Evolutionary conservation across 2,888 invertebrate genomes (phyloP).

Genomic region (Cephonodes hylas): DNA sequence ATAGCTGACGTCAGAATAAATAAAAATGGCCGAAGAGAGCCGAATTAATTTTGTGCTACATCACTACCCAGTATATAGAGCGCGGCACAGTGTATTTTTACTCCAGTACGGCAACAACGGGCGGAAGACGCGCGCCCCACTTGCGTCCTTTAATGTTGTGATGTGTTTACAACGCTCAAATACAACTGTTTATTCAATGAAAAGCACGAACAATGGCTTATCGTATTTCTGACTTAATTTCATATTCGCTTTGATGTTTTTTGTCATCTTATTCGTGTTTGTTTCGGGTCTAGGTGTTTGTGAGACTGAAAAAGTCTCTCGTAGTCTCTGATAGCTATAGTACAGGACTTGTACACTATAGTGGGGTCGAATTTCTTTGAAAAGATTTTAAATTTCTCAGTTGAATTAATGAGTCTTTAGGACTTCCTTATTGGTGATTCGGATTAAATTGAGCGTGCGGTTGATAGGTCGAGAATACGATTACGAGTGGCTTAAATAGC

Average conservation of each 20-base stretch:
- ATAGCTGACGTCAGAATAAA: neutral
- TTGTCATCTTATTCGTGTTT: neutral
- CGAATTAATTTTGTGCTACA: neutral
- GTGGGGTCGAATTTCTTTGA: too few relatives aligned
- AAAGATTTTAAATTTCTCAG: too few relatives aligned
- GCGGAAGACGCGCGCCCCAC: neutral
- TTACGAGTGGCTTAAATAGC: too few relatives aligned
- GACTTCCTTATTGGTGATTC: too few relatives aligned
- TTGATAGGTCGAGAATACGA: too few relatives aligned
- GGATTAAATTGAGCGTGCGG: too few relatives aligned
- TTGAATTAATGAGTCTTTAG: too few relatives aligned
- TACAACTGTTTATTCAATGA: neutral
- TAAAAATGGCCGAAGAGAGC: neutral
- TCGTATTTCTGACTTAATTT: neutral
- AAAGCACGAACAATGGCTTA: neutral
- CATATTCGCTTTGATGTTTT: neutral
- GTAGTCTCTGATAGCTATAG: too few relatives aligned
- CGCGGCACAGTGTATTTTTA: neutral
- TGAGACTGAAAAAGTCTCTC: too few relatives aligned
- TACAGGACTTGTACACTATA: too few relatives aligned
- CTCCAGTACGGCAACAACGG: neutral
- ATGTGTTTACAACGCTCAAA: neutral
- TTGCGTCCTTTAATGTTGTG: neutral
- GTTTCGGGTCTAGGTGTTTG: too few relatives aligned
- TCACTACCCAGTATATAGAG: neutral